Conservation (phyloP, 2,113 vertebrate species). For the Craseonycteris thonglongyai region DNA sequence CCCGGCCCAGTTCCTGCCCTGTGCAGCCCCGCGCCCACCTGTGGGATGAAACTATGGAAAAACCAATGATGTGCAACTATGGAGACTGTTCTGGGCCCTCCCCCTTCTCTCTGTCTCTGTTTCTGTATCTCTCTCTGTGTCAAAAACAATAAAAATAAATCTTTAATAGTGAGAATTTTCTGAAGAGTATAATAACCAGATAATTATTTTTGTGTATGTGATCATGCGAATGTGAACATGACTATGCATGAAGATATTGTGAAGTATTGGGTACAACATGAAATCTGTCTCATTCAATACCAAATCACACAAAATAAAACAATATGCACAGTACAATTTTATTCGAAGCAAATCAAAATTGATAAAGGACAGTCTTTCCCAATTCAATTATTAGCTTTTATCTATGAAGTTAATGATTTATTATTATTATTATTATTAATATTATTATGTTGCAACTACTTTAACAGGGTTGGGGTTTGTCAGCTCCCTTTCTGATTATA, state of each 20-base stretch:
- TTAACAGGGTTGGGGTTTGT: neutral
- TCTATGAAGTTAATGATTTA: neutral
- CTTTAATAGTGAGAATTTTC: no score
- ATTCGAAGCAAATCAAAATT: neutral
- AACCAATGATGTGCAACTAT: no score
- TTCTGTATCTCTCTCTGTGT: no score
- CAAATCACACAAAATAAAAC: neutral
- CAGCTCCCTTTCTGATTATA: neutral
- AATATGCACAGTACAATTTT: neutral
- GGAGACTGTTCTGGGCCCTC: no score
- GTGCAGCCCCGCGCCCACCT: no score
- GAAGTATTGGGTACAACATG: neutral
- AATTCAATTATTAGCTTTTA: neutral
- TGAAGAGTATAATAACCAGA: neutral
- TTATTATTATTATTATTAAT: no score
- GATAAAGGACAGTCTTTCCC: neutral
- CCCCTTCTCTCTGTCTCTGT: no score
- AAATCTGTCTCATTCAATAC: neutral
- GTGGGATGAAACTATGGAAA: no score
- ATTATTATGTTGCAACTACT: neutral
- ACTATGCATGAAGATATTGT: neutral
- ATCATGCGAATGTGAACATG: neutral
- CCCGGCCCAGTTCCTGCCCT: no score
- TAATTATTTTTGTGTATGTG: neutral
- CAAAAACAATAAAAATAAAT: no score